Conservation (phyloP, 2,888 invertebrate genomes). For the Phyllotreta striolata region DNA sequence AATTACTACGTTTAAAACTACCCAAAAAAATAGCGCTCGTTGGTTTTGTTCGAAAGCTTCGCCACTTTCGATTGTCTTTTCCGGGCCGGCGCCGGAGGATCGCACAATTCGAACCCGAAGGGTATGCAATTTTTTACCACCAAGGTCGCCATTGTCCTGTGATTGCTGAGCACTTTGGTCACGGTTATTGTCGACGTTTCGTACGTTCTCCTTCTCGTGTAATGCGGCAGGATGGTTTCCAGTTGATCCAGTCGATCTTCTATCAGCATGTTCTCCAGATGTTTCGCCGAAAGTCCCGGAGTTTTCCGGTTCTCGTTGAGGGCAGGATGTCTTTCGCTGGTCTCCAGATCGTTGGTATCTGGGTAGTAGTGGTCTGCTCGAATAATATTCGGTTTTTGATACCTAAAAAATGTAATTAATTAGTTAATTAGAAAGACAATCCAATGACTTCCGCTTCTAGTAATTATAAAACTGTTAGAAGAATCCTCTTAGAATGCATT, state of each 20-base stretch:
- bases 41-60: constrained; percentile 30
- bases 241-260: constrained; percentile 58
- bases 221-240: constrained; percentile 58
- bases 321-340: constrained; percentile 47
- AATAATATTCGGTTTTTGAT: not conserved
- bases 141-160: constrained; percentile 56
- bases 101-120: constrained; percentile 55
- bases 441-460: not conserved
- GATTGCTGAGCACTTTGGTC: constrained; percentile 55
- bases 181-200: constrained; percentile 58
- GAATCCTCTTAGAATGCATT: constrained; percentile 1
- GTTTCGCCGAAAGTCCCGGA: constrained; percentile 46
- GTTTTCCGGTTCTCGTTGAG: constrained; percentile 44
- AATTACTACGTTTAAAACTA: constrained; percentile 11
- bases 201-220: constrained; percentile 55
- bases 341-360: constrained; percentile 22
- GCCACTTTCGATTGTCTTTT: constrained; percentile 49
- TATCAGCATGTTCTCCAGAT: constrained; percentile 54
- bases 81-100: constrained; percentile 40
- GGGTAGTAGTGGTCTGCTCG: constrained; percentile 16
- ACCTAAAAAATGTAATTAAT: constrained; percentile 13
- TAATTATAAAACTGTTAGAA: not conserved
- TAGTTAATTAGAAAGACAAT: not conserved
- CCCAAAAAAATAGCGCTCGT: constrained; percentile 43
- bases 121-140: constrained; percentile 59